Evolutionary conservation across 2,113 vertebrate species (phyloP).

Genomic region (Crocuta crocuta): DNA sequence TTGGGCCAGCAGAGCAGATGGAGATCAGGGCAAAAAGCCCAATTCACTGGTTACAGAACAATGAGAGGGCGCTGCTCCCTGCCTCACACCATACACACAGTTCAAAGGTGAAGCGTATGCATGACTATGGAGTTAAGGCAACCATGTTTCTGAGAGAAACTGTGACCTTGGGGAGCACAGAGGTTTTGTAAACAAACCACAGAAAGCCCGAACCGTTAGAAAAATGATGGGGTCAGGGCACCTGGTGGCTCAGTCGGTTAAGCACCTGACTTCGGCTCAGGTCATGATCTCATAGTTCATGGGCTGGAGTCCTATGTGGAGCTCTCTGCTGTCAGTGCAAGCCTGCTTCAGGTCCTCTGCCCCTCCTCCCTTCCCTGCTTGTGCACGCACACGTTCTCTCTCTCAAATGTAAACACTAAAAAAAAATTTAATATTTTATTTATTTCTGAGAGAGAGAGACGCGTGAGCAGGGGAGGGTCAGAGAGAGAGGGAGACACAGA

Average conservation of each 20-base stretch:
- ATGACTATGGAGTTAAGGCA: background rate
- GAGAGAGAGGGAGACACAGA: too few species aligned
- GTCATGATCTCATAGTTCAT: background rate
- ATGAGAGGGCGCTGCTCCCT: background rate
- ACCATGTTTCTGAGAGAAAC: background rate
- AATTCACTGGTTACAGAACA: background rate
- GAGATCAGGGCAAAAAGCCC: background rate
- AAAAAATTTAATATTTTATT: too few species aligned
- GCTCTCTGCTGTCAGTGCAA: background rate
- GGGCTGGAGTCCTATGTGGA: background rate
- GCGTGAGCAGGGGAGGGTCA: too few species aligned
- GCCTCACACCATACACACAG: background rate
- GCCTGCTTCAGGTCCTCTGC: background rate
- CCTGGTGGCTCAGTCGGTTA: background rate
- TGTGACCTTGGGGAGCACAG: too few species aligned
- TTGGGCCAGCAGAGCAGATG: background rate
- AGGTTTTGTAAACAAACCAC: background rate
- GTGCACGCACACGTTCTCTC: background rate
- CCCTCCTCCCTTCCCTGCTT: background rate
- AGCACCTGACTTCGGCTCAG: background rate
- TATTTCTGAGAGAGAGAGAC: too few species aligned
- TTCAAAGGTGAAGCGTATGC: background rate
- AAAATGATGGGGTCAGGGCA: background rate
- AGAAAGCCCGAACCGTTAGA: background rate
- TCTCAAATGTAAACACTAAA: background rate